Conservation (phyloP, 2,113 vertebrate species). For the rat (Rattus norvegicus) region DNA sequence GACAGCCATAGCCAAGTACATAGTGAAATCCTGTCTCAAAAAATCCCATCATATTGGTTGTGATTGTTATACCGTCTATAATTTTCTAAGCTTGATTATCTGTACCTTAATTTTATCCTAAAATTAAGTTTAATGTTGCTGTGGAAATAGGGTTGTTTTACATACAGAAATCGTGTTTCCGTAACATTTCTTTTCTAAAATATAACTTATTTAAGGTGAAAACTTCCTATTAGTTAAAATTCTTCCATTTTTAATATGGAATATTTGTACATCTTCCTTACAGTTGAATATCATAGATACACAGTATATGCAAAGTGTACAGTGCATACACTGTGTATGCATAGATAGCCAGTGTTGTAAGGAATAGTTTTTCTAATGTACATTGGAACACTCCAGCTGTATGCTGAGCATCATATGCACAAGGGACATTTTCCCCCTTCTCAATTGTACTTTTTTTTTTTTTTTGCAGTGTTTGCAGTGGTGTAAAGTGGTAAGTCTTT, state of each 20-base stretch:
- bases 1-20: background rate
- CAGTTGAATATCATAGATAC: background rate
- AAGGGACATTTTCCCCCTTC: background rate
- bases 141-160: too few relatives aligned
- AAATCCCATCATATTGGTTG: background rate
- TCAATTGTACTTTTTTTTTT: background rate
- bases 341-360: background rate
- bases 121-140: background rate
- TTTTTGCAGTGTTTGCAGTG: background rate
- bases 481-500: background rate
- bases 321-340: too few relatives aligned
- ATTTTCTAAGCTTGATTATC: background rate
- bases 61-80: background rate
- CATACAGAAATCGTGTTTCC: background rate
- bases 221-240: background rate
- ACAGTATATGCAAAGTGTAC: background rate
- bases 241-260: background rate
- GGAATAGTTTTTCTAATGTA: background rate
- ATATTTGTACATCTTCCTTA: background rate
- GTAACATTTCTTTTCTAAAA: background rate
- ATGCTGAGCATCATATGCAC: background rate
- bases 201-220: background rate
- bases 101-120: background rate
- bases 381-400: too few relatives aligned
- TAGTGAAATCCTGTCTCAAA: background rate